Evolutionary conservation across 2,888 invertebrate genomes (phyloP).

Genomic region (Adelphocoris suturalis): DNA sequence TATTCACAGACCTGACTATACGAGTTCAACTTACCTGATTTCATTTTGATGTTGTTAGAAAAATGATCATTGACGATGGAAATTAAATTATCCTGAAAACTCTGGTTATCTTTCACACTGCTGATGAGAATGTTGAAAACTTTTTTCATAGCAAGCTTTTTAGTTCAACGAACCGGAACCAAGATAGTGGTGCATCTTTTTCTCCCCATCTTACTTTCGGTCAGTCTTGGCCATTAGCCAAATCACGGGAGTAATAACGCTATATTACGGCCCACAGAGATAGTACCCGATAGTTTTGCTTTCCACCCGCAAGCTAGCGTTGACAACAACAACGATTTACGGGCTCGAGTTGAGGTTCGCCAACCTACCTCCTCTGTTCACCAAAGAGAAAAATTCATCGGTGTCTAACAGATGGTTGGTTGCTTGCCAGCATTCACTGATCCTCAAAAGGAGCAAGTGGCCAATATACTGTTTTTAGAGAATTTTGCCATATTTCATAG

Average conservation of each 20-base stretch:
- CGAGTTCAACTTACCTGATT: too few species aligned
- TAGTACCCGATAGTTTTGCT: conserved; percentile 43
- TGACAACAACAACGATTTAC: background rate
- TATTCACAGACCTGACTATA: too few species aligned
- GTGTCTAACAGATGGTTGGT: conserved; percentile 15
- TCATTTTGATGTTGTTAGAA: too few species aligned
- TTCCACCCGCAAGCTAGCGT: background rate
- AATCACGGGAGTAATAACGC: conserved; percentile 53
- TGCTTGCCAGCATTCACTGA: background rate
- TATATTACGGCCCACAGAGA: background rate
- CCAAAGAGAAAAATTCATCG: background rate
- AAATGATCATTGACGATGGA: too few species aligned
- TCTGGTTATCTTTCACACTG: too few species aligned
- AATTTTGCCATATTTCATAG: too few species aligned
- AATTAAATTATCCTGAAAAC: too few species aligned
- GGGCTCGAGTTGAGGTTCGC: conserved; percentile 2
- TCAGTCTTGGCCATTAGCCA: conserved; percentile 47
- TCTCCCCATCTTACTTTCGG: background rate
- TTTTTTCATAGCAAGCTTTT: background rate
- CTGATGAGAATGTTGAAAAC: background rate
- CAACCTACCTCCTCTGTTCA: background rate
- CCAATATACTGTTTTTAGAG: too few species aligned
- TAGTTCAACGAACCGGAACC: conserved; percentile 6
- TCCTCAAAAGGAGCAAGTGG: conserved; percentile 15
- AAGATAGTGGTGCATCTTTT: conserved; percentile 43